These are phyloP conservation scores for Laspeyria flexula DNA, from an alignment of 2,888 invertebrate genomes.

Conservation along the genomic window DNA sequence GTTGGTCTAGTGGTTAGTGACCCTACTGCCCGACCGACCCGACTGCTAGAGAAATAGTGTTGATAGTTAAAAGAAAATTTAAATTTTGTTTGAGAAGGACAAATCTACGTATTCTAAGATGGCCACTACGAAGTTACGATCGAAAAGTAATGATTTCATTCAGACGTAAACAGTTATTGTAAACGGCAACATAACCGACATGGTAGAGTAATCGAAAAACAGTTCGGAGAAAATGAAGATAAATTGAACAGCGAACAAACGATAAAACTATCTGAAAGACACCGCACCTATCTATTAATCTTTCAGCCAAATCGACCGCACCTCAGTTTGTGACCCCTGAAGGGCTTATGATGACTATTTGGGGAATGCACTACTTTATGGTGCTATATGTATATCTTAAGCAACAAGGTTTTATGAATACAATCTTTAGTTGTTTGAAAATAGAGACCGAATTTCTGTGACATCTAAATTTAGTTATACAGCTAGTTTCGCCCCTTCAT, in stretches of 20 bases:
- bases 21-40: too few relatives aligned
- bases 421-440: background rate
- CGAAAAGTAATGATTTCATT: too few relatives aligned
- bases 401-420: background rate
- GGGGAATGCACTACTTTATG: constrained; percentile 35
- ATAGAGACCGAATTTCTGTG: background rate
- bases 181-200: too few relatives aligned
- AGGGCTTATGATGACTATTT: constrained; percentile 43
- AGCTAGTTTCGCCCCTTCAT: background rate
- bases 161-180: background rate
- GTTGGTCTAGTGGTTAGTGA: too few relatives aligned
- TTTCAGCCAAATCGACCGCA: constrained; percentile 35
- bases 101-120: too few relatives aligned
- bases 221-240: constrained; percentile 16
- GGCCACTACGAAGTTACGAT: too few relatives aligned
- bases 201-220: too few relatives aligned
- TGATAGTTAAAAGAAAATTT: too few relatives aligned
- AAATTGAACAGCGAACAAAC: constrained; percentile 24
- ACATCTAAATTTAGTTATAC: background rate
- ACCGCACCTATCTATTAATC: constrained; percentile 34
- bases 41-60: too few relatives aligned
- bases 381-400: constrained; percentile 17
- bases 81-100: too few relatives aligned
- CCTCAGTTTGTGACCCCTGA: constrained; percentile 19
- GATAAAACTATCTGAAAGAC: constrained; percentile 23